A percentile compares a stretch with the other conserved stretches of the same genome.
These are phyloP conservation scores for Trialeurodes vaporariorum DNA, from an alignment of 1,140 invertebrate species.

Conservation along the genomic window DNA sequence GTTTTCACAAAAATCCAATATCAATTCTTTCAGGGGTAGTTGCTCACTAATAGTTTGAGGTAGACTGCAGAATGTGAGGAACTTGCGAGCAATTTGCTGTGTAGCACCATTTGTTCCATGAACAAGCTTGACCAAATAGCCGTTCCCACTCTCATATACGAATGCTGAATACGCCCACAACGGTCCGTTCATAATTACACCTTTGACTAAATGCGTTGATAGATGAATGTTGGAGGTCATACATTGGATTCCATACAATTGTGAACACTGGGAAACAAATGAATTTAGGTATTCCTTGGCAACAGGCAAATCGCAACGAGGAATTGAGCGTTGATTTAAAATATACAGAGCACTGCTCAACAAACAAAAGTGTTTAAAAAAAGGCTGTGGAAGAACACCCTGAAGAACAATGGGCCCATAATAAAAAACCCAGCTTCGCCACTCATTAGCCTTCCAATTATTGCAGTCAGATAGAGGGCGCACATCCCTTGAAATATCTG, in stretches of 20 bases:
- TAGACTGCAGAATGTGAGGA: background rate
- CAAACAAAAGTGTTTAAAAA: background rate
- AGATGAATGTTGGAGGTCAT: background rate
- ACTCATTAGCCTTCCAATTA: background rate
- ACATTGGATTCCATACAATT: background rate
- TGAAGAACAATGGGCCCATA: background rate
- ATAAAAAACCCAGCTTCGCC: background rate
- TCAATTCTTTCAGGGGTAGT: no score
- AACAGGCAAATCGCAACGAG: background rate
- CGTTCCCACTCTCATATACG: background rate
- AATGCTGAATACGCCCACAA: background rate
- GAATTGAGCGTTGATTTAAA: background rate
- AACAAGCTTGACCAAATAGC: background rate
- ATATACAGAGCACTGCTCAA: background rate
- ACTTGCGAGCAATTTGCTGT: background rate
- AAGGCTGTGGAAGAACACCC: background rate
- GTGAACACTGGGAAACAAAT: background rate
- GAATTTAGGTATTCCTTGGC: background rate
- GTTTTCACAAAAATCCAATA: no score
- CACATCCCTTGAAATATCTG: background rate
- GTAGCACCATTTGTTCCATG: background rate
- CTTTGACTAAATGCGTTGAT: background rate
- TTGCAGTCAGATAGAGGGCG: background rate
- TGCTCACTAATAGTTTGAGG: no score
- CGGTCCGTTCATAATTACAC: background rate